Base-by-base conservation (phyloP, 2,888 invertebrate species). In the Tetragonula carbonaria region DNA sequence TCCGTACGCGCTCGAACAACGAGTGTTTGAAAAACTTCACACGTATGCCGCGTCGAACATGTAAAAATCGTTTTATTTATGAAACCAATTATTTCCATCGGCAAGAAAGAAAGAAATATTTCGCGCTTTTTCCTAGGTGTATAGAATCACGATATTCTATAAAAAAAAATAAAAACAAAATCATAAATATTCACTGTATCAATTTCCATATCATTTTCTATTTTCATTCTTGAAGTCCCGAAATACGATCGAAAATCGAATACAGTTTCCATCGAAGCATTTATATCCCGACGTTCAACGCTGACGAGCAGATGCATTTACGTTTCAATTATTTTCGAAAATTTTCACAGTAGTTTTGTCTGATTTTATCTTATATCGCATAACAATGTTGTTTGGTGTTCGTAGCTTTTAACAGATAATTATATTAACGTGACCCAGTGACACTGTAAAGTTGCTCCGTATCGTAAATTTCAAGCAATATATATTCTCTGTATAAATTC, bases 41-140 rank as follows among this genome's bases (percentile, higher is more conserved):
- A 21, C 68, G 28, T 28, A 14, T 21, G 14, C 13, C 11, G 0
- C 14, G 0, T 14, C 21, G 33, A 23, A 68, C 18, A 8, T 45
- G 45, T 33, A 33, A 70, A 53, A 33, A 50, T 59, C 57, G 13
- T 59, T 59, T 59, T 23, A 59, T 59, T 59, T 59, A 59, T 59
- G n/a, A 59, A 59, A n/a, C 2, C n/a, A 59, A 59, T 59, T 59
- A 59, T 59, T 59, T 23, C 23, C 23, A 14, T 8, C 57, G n/a
- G n/a, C 57, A 59, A 59, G 57, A 59, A 59, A 59, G 57, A 59
- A 59, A 59, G n/a, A n/a, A 59, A n/a, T 59, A 59, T 59, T n/a
- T 57, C n/a, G 4, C n/a, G 33, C 33, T 45, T 8, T 45, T 8
- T 45, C 2, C 57, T n/a, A 5, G 14, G 5, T 59, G 5, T 59